Percentiles rank a stretch among this genome's conserved stretches.
These are phyloP conservation scores for Drosophila nikananu DNA, from an alignment of 1,140 invertebrate genomes.

Conservation along the genomic window DNA sequence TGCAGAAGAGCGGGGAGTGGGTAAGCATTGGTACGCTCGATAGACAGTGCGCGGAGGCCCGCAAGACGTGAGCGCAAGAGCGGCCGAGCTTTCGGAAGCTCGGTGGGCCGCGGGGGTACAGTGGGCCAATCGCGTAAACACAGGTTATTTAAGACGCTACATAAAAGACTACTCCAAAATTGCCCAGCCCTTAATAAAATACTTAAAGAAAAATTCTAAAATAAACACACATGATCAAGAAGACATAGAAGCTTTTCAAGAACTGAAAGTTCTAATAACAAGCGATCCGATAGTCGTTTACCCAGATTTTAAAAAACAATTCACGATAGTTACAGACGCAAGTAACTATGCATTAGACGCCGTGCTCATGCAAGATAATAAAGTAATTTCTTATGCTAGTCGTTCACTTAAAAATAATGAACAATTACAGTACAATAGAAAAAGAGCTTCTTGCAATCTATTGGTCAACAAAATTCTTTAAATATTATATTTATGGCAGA, in stretches of 20 bases:
- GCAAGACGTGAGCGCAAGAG: too few relatives aligned
- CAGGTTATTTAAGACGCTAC: conserved; percentile 39
- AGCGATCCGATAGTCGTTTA: not conserved
- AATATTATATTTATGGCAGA: too few relatives aligned
- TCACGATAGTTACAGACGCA: conserved; percentile 30
- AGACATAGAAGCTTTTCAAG: conserved; percentile 10
- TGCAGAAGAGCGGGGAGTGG: too few relatives aligned
- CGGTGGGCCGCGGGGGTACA: too few relatives aligned
- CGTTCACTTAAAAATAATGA: too few relatives aligned
- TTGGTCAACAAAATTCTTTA: too few relatives aligned
- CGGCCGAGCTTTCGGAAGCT: too few relatives aligned
- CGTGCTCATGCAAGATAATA: conserved; percentile 18
- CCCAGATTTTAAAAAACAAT: conserved; percentile 30
- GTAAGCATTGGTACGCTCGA: too few relatives aligned
- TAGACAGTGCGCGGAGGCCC: too few relatives aligned
- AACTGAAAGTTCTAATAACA: conserved; percentile 3
- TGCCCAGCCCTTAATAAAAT: conserved; percentile 13
- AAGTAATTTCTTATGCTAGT: not conserved
- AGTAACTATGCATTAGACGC: conserved; percentile 9
- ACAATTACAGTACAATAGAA: too few relatives aligned
- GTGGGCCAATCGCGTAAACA: too few relatives aligned
- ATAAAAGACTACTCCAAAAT: conserved; percentile 46
- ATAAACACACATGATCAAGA: conserved; percentile 19
- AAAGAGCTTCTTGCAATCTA: too few relatives aligned
- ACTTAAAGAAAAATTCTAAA: conserved; percentile 41